Conservation (phyloP, 2,797 vertebrate species). For the Stomatorhinus walkeri region DNA sequence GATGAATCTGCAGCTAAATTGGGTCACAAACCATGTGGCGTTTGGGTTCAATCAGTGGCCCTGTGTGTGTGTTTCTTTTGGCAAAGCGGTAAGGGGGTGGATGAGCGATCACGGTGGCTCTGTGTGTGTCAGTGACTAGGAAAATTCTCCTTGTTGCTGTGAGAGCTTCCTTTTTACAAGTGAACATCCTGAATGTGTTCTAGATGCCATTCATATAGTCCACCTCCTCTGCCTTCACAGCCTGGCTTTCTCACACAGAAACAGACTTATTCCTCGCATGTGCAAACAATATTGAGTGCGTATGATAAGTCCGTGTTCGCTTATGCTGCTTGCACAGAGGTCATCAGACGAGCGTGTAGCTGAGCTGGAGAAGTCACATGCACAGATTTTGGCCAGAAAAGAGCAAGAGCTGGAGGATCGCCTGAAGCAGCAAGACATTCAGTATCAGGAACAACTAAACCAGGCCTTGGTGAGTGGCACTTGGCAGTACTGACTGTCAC, state of each 20-base stretch:
- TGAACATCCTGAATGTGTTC: not conserved
- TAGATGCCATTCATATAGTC: not conserved
- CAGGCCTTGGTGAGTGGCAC: constrained; percentile 66
- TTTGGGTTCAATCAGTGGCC: not conserved
- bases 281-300: not conserved
- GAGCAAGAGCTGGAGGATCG: constrained; percentile 66
- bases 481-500: not conserved
- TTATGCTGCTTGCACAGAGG: constrained; percentile 59
- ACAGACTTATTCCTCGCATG: not conserved
- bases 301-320: not conserved
- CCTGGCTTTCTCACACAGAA: not conserved
- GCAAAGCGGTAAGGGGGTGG: not conserved
- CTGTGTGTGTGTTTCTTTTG: not conserved
- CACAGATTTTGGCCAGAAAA: constrained; percentile 69
- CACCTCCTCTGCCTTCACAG: not conserved
- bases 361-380: constrained; percentile 71
- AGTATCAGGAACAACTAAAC: constrained; percentile 63
- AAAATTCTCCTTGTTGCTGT: not conserved
- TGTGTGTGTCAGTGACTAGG: not conserved
- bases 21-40: not conserved
- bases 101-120: not conserved
- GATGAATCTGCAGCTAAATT: not conserved
- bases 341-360: constrained; percentile 73
- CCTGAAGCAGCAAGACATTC: constrained; percentile 49
- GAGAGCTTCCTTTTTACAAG: not conserved